phyloP scores from a whole-genome alignment of 2,888 invertebrate species.

The Schrankia costaestrigalis region DNA sequence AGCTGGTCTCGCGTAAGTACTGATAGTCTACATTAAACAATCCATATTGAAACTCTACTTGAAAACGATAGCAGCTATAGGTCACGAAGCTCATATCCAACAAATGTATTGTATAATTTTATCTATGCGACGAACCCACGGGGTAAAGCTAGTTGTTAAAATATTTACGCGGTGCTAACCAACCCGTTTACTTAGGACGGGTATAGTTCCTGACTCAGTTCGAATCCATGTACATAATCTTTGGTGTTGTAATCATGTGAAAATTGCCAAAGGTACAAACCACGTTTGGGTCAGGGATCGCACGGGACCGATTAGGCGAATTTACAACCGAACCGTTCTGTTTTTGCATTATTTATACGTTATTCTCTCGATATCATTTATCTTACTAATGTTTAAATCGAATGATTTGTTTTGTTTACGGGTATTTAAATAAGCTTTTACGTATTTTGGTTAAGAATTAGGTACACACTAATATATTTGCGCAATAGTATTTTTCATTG shows the following conservation, averaged over 20 bases:
- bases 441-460: background rate
- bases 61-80: too few species aligned
- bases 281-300: conserved; percentile 36
- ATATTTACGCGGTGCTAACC: conserved; percentile 52
- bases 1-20: too few species aligned
- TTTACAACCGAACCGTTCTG: conserved; percentile 37
- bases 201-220: conserved; percentile 55
- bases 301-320: conserved; percentile 36
- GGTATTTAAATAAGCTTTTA: too few species aligned
- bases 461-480: too few species aligned
- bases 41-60: too few species aligned
- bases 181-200: conserved; percentile 54
- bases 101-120: too few species aligned
- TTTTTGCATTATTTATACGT: conserved; percentile 35
- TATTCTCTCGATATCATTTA: conserved; percentile 22
- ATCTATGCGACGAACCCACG: background rate
- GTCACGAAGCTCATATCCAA: too few species aligned
- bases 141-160: conserved; percentile 32
- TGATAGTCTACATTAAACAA: too few species aligned
- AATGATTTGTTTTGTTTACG: too few species aligned
- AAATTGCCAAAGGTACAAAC: conserved; percentile 32
- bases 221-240: conserved; percentile 35
- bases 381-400: too few species aligned
- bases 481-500: too few species aligned
- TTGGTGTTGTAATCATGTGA: conserved; percentile 32